These are phyloP conservation scores for Oegoconia quadripuncta DNA, from an alignment of 2,888 invertebrate genomes.

Conservation along the genomic window DNA sequence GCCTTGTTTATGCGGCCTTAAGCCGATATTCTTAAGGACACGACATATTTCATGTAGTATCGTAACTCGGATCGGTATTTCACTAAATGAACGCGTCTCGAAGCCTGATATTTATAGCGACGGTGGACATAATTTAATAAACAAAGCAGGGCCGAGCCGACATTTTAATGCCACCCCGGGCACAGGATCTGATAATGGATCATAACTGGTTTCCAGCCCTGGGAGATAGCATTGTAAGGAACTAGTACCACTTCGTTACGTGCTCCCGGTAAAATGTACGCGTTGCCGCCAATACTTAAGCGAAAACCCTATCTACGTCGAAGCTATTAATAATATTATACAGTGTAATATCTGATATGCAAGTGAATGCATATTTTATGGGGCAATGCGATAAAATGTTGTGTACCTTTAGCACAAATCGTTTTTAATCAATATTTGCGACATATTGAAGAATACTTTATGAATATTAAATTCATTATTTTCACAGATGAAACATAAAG, in stretches of 20 bases:
- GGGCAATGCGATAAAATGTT: slow-evolving; percentile 1
- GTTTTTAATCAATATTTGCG: not conserved
- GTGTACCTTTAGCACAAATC: not conserved
- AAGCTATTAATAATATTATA: slow-evolving; percentile 72
- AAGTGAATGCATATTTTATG: slow-evolving; percentile 18
- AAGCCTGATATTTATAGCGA: slow-evolving; percentile 64
- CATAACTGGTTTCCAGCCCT: slow-evolving; percentile 70
- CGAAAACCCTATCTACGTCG: slow-evolving; percentile 56
- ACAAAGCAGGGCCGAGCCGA: slow-evolving; percentile 70
- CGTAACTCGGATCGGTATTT: slow-evolving; percentile 68
- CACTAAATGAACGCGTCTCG: slow-evolving; percentile 72
- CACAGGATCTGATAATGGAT: slow-evolving; percentile 73
- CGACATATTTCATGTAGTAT: slow-evolving; percentile 70
- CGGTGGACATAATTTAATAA: slow-evolving; percentile 78
- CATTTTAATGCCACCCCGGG: slow-evolving; percentile 73
- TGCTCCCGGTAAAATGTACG: slow-evolving; percentile 63
- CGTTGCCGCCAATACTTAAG: slow-evolving; percentile 52
- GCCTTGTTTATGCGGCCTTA: slow-evolving; percentile 50
- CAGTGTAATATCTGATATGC: slow-evolving; percentile 60
- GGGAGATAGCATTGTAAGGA: slow-evolving; percentile 74
- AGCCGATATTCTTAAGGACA: slow-evolving; percentile 61
- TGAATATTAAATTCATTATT: too few species aligned
- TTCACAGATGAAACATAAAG: too few species aligned
- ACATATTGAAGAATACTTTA: too few species aligned
- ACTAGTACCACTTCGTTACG: slow-evolving; percentile 70